These are phyloP conservation scores for Lutra lutra DNA, from an alignment of 2,797 vertebrate species.

Conservation along the genomic window DNA sequence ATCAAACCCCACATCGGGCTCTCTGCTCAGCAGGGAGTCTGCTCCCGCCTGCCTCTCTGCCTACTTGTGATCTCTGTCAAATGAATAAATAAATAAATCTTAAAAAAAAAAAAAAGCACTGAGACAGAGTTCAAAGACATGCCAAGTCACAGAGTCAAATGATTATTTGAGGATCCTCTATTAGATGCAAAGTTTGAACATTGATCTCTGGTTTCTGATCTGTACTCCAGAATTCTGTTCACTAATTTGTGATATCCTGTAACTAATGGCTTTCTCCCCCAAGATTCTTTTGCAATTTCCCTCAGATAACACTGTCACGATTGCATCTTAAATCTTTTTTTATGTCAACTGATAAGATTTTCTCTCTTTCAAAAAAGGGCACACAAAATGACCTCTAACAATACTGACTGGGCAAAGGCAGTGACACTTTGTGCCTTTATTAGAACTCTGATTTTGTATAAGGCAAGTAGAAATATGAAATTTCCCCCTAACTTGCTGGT, in stretches of 20 bases:
- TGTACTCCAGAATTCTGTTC: background rate
- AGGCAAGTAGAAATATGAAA: conserved; percentile 2
- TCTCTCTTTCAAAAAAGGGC: background rate
- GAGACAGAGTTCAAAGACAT: background rate
- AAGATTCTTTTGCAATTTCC: background rate
- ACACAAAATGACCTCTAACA: background rate
- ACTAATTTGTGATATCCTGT: background rate
- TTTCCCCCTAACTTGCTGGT: conserved; percentile 61
- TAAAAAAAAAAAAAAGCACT: background rate
- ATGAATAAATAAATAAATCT: no score
- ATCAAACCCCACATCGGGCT: no score
- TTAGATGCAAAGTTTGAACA: background rate
- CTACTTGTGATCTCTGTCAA: no score
- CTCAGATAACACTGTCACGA: background rate
- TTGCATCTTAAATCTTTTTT: background rate
- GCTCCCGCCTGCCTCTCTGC: no score
- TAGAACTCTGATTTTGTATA: background rate
- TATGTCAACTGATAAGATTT: background rate
- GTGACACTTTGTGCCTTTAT: background rate
- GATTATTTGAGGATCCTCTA: background rate
- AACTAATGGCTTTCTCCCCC: background rate
- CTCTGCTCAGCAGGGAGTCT: no score
- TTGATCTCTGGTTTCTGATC: background rate
- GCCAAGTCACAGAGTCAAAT: background rate
- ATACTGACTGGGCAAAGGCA: background rate